A percentile compares a stretch with the other conserved stretches of the same genome.
These are phyloP conservation scores for Uropsilus gracilis DNA, from an alignment of 2,113 vertebrate genomes.

Conservation along the genomic window DNA sequence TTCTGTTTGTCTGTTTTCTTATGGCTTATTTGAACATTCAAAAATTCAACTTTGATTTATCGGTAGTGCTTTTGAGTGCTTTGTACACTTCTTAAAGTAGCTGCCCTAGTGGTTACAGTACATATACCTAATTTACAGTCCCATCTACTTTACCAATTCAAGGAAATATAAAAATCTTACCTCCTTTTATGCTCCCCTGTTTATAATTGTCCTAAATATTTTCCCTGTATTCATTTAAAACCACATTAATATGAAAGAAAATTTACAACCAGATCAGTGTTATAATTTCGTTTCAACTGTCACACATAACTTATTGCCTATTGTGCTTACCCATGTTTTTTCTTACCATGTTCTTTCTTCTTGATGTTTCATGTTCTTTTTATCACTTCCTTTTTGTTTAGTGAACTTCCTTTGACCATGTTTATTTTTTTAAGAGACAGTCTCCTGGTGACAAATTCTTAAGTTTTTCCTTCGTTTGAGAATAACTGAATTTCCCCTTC, in stretches of 20 bases:
- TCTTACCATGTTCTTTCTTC: not conserved
- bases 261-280: not conserved
- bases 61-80: not conserved
- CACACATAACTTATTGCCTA: not conserved
- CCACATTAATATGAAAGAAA: not conserved
- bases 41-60: not conserved
- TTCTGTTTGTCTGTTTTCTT: not conserved
- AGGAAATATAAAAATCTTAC: not conserved
- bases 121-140: not conserved
- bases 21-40: not conserved
- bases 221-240: not conserved
- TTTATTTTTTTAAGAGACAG: not conserved
- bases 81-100: not conserved
- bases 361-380: not conserved
- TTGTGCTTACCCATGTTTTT: not conserved
- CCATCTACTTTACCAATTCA: not conserved
- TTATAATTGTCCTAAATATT: not conserved
- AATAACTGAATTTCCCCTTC: slow-evolving; percentile 1
- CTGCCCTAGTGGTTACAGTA: not conserved
- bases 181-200: not conserved
- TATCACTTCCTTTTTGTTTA: not conserved
- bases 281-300: not conserved
- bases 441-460: not conserved
- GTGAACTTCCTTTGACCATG: not conserved
- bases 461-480: not conserved